Conservation (phyloP, 2,797 vertebrate species). For the Sebastes hubbsi region DNA sequence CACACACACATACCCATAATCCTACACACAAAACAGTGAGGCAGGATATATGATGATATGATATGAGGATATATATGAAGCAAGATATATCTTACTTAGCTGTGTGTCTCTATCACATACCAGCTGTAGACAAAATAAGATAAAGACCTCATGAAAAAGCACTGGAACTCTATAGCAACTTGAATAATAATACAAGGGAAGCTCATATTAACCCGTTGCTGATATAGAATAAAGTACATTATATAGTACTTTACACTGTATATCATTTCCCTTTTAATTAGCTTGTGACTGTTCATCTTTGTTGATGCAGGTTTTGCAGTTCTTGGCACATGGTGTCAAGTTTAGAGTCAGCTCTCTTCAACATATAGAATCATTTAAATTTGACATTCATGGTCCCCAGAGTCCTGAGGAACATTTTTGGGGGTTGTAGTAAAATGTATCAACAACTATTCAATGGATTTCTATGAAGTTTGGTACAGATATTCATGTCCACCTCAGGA, state of each 20-base stretch:
- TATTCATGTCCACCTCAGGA: background rate
- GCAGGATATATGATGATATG: slow-evolving; percentile 19
- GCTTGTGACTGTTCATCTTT: background rate
- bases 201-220: background rate
- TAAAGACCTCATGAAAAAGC: background rate
- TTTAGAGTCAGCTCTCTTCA: background rate
- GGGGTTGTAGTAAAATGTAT: background rate
- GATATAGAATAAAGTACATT: background rate
- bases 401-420: background rate
- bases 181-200: background rate
- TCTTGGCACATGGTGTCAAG: background rate
- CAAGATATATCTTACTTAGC: background rate
- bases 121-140: slow-evolving; percentile 16
- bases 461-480: background rate
- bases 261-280: background rate
- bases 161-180: background rate
- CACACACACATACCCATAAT: slow-evolving; percentile 42
- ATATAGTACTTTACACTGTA: background rate
- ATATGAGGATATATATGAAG: slow-evolving; percentile 15
- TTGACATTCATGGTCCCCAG: background rate
- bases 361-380: too few relatives aligned
- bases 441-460: background rate
- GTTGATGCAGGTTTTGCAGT: background rate
- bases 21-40: slow-evolving; percentile 28
- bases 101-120: background rate